These are phyloP conservation scores for Trissolcus brochymenae DNA, from an alignment of 2,888 invertebrate genomes.

Conservation along the genomic window DNA sequence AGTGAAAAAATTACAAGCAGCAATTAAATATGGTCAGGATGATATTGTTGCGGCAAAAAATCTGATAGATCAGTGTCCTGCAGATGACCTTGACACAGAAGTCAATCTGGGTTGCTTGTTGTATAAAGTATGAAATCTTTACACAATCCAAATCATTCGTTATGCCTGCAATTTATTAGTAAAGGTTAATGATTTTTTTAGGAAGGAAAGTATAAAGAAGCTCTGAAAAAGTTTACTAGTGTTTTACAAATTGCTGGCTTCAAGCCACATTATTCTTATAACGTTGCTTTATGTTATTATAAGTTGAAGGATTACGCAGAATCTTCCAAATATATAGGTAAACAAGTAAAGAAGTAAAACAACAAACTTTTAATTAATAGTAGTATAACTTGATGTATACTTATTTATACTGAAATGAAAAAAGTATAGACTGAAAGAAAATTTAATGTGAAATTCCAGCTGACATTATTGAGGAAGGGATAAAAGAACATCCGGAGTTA, in stretches of 20 bases:
- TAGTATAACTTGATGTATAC: no score
- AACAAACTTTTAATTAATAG: no score
- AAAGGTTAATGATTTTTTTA: conserved; percentile 66
- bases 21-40: conserved; percentile 97
- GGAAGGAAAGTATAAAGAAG: conserved; percentile 92
- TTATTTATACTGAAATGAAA: no score
- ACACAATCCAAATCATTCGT: neutral
- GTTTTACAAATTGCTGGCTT: conserved; percentile 93
- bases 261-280: conserved; percentile 94
- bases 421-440: neutral
- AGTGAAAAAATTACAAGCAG: conserved; percentile 92
- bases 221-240: conserved; percentile 90
- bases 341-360: conserved; percentile 46
- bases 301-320: conserved; percentile 94
- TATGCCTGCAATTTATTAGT: neutral
- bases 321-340: conserved; percentile 94
- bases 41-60: conserved; percentile 94
- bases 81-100: conserved; percentile 94
- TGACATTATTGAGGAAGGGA: conserved; percentile 96
- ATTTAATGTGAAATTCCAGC: conserved; percentile 68
- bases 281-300: conserved; percentile 96
- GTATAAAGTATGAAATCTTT: conserved; percentile 83
- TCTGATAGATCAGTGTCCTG: conserved; percentile 90
- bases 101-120: conserved; percentile 96
- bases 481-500: conserved; percentile 96